These are phyloP conservation scores for Myrmophylax atrothorax DNA, from an alignment of 2,113 vertebrate genomes.

Conservation along the genomic window DNA sequence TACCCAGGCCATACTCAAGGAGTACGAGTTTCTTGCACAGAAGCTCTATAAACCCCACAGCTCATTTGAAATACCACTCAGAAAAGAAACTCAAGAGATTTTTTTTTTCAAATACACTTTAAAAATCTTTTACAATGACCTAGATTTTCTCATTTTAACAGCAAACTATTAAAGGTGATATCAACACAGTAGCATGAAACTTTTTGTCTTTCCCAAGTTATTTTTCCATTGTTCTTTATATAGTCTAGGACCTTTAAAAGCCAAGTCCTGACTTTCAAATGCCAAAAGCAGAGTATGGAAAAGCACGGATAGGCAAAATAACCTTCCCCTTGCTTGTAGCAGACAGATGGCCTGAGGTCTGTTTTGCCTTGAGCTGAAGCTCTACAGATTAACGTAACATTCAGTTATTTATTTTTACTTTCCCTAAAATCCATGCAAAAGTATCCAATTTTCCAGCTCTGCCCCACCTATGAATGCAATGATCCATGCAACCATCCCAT, in stretches of 20 bases:
- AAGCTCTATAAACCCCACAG: not conserved
- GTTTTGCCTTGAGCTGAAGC: not conserved
- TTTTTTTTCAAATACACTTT: not conserved
- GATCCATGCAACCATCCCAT: not conserved
- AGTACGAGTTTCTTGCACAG: not conserved
- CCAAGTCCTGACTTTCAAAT: not conserved
- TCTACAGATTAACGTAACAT: not conserved
- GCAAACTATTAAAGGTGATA: not conserved
- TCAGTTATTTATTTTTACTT: not conserved
- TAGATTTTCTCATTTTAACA: not conserved
- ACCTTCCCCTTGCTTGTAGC: not conserved
- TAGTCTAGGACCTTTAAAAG: constrained; percentile 1
- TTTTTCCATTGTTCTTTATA: not conserved
- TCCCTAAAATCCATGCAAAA: not conserved
- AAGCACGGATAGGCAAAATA: not conserved
- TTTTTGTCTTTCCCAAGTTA: not conserved
- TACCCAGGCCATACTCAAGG: not conserved
- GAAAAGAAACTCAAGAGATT: not conserved
- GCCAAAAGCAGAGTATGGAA: not conserved
- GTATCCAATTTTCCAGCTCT: not conserved
- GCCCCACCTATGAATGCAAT: not conserved
- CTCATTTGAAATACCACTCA: not conserved
- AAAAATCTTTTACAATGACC: not conserved
- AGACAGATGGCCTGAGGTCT: constrained; percentile 7
- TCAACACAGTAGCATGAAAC: not conserved